Evolutionary conservation across 2,113 vertebrate genomes (phyloP).

Genomic region (Benitochromis conjunctus): DNA sequence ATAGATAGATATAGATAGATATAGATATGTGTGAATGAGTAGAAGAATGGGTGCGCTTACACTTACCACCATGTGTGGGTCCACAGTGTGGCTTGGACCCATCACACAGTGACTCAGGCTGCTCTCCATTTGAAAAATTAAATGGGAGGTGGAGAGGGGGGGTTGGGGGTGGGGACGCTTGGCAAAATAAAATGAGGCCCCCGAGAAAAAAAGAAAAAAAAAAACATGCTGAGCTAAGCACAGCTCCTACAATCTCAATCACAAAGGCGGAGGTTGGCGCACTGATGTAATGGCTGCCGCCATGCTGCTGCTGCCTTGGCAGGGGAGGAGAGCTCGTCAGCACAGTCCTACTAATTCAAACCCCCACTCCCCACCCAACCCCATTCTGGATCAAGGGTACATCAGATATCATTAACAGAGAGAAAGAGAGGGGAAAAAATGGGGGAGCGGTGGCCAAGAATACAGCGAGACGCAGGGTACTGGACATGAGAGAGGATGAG

Average conservation of each 20-base stretch:
- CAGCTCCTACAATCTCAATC: constrained; percentile 68
- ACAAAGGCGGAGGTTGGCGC: constrained; percentile 60
- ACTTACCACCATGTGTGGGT: background rate
- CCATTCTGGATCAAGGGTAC: constrained; percentile 56
- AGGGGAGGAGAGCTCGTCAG: constrained; percentile 68
- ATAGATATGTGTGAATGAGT: background rate
- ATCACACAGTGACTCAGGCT: constrained; percentile 70
- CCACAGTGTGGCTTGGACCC: constrained; percentile 42
- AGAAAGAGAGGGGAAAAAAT: background rate
- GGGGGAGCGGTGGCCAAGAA: background rate
- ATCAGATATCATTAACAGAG: constrained; percentile 60
- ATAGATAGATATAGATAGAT: background rate
- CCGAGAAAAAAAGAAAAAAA: constrained; percentile 48
- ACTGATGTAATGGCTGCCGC: constrained; percentile 69
- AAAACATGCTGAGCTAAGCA: constrained; percentile 74
- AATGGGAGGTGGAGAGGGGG: constrained; percentile 27
- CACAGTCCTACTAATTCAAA: constrained; percentile 63
- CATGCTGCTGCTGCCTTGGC: constrained; percentile 64
- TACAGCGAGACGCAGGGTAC: background rate
- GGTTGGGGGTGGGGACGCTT: background rate
- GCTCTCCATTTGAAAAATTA: constrained; percentile 77
- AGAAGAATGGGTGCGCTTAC: background rate
- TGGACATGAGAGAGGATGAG: background rate
- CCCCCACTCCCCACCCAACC: background rate
- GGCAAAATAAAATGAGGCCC: constrained; percentile 69